Evolutionary conservation across 2,888 invertebrate genomes (phyloP), one percentile per base, ranked within the genome.

Genomic region (Leistus spinibarbis): DNA sequence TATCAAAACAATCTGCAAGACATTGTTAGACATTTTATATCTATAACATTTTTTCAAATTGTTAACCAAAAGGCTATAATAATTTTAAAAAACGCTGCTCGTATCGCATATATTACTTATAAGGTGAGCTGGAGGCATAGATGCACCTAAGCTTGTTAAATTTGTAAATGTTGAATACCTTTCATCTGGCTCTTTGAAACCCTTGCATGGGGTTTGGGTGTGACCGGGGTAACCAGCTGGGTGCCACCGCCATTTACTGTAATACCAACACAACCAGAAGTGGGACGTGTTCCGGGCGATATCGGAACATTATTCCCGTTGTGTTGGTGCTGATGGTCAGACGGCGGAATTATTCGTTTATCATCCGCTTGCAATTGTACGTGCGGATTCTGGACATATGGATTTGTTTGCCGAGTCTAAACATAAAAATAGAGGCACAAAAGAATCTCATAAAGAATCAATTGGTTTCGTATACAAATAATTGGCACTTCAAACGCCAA

Each of bases 131-230:
- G n/a, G n/a, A n/a, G n/a, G n/a, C n/a, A n/a, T n/a, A n/a, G n/a
- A n/a, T n/a, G n/a, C n/a, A n/a, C n/a, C n/a, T n/a, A n/a, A n/a
- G n/a, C n/a, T n/a, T n/a, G n/a, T n/a, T n/a, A n/a, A n/a, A n/a
- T n/a, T 1, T 54, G 3, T 16, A 23, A 72, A 66, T 56, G 17
- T 60, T 67, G 77, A 79, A 82, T 80, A 93, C 94, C 94, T 88
- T 93, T 93, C 94, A 95, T 94, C 84, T 94, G 93, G 19, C 93
- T 91, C 82, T 92, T 91, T 24, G 93, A 87, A 22, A 88, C 87
- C 53, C 85, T 82, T 0, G 86, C 85, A 81, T 86, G 85, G 67
- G 85, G 85, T 23, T 82, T 73, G 56, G 81, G 76, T 5, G 7
- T 5, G 13, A 40, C 40, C 40, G 40, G 7, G 1, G 40, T 40